These are phyloP conservation scores for Micrasema longulum DNA, from an alignment of 1,140 invertebrate species.

Conservation along the genomic window DNA sequence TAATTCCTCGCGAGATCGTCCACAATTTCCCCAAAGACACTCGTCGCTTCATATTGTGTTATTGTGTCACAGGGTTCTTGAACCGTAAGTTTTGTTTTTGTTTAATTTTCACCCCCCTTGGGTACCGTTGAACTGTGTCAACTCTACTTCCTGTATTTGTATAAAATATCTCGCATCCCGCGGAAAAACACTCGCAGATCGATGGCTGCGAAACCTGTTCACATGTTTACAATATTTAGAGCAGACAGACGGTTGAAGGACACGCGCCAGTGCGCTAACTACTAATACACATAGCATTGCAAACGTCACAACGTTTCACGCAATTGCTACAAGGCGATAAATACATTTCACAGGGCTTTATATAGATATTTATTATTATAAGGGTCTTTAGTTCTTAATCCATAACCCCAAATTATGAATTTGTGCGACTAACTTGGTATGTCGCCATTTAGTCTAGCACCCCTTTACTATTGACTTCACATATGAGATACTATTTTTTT, in stretches of 20 bases:
- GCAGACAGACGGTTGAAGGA: constrained; percentile 4
- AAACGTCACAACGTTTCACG: constrained; percentile 26
- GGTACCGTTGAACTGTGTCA: not conserved
- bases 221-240: constrained; percentile 9
- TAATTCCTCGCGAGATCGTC: constrained; percentile 28
- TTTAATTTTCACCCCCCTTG: constrained; percentile 13
- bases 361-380: not conserved
- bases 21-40: constrained; percentile 1
- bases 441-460: constrained; percentile 23
- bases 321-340: not conserved
- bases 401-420: not conserved
- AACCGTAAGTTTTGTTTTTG: constrained; percentile 35
- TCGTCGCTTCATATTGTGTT: constrained; percentile 30
- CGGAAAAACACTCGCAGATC: not conserved
- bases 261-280: not conserved
- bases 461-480: constrained; percentile 15
- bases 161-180: not conserved
- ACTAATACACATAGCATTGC: not conserved
- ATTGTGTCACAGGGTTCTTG: constrained; percentile 30
- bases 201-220: not conserved
- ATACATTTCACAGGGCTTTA: not conserved
- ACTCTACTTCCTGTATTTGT: not conserved
- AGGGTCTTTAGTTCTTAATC: not conserved
- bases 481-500: not conserved
- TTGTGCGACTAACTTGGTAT: not conserved